These are phyloP conservation scores for Carterocephalus palaemon DNA, from an alignment of 2,888 invertebrate species.

Conservation along the genomic window DNA sequence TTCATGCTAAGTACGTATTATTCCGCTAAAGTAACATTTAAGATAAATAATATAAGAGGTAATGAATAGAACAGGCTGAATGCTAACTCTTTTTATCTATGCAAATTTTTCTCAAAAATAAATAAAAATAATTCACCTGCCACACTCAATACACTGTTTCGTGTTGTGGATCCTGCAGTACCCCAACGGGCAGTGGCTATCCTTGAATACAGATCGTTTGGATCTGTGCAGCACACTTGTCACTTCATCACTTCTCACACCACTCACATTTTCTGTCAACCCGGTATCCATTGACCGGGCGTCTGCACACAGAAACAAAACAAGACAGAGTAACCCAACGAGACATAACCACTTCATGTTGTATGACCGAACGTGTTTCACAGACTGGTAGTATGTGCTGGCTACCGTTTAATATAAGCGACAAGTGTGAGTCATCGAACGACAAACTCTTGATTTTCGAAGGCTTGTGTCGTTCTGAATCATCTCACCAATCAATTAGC, in stretches of 20 bases:
- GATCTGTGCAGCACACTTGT: conserved; percentile 1
- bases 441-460: no score
- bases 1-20: no score
- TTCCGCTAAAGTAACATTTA: no score
- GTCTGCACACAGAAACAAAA: neutral
- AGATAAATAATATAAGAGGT: no score
- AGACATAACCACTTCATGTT: neutral
- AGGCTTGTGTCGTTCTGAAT: conserved; percentile 1
- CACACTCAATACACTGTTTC: no score
- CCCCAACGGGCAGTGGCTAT: conserved; percentile 10
- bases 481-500: no score
- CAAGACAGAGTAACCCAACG: neutral
- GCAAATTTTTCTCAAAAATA: no score
- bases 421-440: no score
- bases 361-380: neutral
- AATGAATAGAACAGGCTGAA: no score
- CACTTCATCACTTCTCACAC: neutral
- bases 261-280: neutral
- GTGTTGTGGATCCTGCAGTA: neutral
- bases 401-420: no score
- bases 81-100: no score
- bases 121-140: no score
- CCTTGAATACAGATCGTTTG: conserved; percentile 8
- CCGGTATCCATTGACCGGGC: neutral
- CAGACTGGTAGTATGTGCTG: neutral